These are phyloP conservation scores for Noctilio leporinus DNA, from an alignment of 2,113 vertebrate genomes.

Conservation along the genomic window DNA sequence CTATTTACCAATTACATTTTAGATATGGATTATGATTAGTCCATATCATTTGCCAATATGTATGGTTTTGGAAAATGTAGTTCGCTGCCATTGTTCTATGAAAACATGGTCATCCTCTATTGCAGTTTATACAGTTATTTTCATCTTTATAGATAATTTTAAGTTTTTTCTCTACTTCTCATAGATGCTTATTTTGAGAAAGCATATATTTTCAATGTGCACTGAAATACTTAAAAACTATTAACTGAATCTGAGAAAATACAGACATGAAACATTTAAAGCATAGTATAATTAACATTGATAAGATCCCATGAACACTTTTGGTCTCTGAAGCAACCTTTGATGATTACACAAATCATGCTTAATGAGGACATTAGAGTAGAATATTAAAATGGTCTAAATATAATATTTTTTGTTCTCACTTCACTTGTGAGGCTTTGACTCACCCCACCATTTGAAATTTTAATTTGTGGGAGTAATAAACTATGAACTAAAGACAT, in stretches of 20 bases:
- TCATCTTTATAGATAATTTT: background rate
- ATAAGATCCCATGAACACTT: background rate
- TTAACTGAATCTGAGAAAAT: background rate
- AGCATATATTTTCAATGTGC: background rate
- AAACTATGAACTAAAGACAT: background rate
- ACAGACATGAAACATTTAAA: background rate
- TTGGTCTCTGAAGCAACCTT: background rate
- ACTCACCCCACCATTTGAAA: background rate
- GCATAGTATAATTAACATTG: background rate
- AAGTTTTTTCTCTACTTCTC: background rate
- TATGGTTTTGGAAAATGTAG: background rate
- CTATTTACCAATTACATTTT: background rate
- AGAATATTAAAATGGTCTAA: background rate
- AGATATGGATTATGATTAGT: background rate
- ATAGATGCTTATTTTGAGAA: background rate
- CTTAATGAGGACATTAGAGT: background rate
- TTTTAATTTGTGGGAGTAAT: background rate
- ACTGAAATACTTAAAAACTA: background rate
- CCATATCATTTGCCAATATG: too few species aligned
- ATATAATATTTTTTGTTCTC: background rate
- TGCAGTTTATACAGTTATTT: background rate
- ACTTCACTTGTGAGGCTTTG: background rate
- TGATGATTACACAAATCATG: background rate
- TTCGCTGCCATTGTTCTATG: background rate
- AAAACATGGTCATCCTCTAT: background rate